phyloP scores from a whole-genome alignment of 2,888 invertebrate species.

The Drosophila anomelani region DNA sequence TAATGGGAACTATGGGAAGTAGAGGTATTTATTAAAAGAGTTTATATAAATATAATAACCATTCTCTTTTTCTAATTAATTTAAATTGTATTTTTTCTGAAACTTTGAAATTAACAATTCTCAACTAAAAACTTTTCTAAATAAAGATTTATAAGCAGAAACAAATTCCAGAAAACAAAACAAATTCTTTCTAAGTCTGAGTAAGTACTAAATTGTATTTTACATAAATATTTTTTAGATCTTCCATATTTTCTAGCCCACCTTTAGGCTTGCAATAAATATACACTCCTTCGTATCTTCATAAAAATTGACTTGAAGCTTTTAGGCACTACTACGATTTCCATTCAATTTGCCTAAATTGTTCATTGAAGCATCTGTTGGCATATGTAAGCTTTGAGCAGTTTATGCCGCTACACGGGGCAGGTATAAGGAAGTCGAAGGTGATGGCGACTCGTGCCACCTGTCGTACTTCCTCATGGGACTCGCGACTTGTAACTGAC shows the following conservation, averaged over 20 bases:
- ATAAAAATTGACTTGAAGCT: constrained; percentile 11
- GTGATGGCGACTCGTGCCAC: constrained; percentile 47
- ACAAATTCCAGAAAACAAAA: too few species aligned
- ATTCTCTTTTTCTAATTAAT: too few species aligned
- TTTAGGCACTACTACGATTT: background rate
- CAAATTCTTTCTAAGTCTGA: too few species aligned
- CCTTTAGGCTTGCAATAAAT: background rate
- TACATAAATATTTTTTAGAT: background rate
- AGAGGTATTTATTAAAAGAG: background rate
- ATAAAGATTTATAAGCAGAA: too few species aligned
- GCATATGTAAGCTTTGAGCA: constrained; percentile 3
- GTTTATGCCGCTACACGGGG: constrained; percentile 57
- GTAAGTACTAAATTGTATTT: background rate
- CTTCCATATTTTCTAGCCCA: background rate
- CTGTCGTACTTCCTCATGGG: constrained; percentile 65
- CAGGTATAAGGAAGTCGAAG: constrained; percentile 65
- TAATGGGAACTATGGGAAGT: background rate
- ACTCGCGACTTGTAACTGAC: constrained; percentile 11
- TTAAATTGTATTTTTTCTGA: too few species aligned
- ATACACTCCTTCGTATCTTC: background rate
- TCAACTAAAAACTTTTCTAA: too few species aligned
- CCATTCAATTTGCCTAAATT: background rate
- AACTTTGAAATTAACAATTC: too few species aligned
- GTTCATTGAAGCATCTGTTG: background rate
- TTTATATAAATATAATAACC: too few species aligned